A percentile compares a stretch with the other conserved stretches of the same genome.
Evolutionary conservation across 2,888 invertebrate genomes (phyloP).

Genomic region (Acheta domesticus): DNA sequence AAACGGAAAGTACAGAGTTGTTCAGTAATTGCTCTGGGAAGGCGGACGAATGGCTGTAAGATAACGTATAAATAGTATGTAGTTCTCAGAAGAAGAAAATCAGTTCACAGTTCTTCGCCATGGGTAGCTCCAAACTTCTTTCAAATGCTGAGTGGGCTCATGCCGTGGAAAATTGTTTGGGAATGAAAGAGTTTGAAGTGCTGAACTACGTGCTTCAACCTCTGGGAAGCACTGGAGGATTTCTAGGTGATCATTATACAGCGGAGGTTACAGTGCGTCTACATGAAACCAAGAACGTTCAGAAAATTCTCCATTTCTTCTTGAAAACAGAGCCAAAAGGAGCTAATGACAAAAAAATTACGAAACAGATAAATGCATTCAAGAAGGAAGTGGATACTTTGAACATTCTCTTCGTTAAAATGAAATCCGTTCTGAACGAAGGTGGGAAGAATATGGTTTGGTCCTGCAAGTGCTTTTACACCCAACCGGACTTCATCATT

Average conservation of each 20-base stretch:
- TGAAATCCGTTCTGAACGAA: neutral
- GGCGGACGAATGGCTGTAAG: too few species aligned
- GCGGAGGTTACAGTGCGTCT: neutral
- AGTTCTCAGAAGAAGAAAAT: too few species aligned
- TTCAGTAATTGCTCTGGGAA: too few species aligned
- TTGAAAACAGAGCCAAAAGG: neutral
- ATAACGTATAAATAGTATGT: too few species aligned
- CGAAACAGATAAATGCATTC: neutral
- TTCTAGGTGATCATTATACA: neutral
- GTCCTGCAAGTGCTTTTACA: neutral
- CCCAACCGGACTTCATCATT: neutral
- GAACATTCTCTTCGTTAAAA: neutral
- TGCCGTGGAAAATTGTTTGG: too few species aligned
- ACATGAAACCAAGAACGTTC: neutral
- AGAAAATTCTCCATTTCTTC: neutral
- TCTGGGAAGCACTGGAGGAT: neutral
- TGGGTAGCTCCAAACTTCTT: too few species aligned
- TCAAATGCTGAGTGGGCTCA: too few species aligned
- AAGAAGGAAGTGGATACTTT: neutral
- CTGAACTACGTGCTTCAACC: neutral
- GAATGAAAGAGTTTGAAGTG: neutral
- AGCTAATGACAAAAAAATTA: neutral
- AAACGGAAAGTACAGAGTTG: too few species aligned
- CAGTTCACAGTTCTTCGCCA: too few species aligned
- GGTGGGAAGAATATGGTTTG: neutral